Percentiles rank a stretch among this genome's conserved stretches.
These are phyloP conservation scores for Mastomys natalensis DNA, from an alignment of 2,113 vertebrate genomes.

Conservation along the genomic window DNA sequence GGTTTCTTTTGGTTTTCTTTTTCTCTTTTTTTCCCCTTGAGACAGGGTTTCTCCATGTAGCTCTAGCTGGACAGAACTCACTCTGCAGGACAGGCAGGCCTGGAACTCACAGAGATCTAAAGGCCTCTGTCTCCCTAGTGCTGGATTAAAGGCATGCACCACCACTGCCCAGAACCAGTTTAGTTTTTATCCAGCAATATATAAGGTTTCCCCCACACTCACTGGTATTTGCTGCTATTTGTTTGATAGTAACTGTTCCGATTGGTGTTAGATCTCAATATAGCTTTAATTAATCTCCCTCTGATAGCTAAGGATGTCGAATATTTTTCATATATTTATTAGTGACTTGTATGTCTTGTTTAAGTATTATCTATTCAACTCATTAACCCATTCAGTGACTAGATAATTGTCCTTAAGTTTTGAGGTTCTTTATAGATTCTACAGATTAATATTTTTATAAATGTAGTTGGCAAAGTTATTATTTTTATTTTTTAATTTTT, in stretches of 20 bases:
- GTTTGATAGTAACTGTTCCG: background rate
- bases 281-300: background rate
- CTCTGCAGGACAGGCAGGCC: background rate
- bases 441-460: background rate
- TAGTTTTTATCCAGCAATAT: background rate
- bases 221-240: background rate
- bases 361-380: background rate
- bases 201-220: background rate
- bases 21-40: background rate
- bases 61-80: background rate
- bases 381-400: background rate
- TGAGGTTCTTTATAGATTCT: background rate
- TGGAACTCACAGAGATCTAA: background rate
- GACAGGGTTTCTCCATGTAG: background rate
- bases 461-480: background rate
- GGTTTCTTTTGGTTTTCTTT: background rate
- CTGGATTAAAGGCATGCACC: background rate
- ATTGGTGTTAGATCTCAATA: background rate
- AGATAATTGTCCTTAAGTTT: background rate
- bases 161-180: background rate
- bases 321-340: background rate
- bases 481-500: background rate
- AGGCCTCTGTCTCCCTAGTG: background rate
- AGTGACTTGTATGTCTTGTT: background rate
- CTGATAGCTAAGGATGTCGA: background rate